Percentiles rank a stretch among this genome's conserved stretches.
phyloP scores from a whole-genome alignment of 2,797 vertebrate genomes.

The Falco concolor region DNA sequence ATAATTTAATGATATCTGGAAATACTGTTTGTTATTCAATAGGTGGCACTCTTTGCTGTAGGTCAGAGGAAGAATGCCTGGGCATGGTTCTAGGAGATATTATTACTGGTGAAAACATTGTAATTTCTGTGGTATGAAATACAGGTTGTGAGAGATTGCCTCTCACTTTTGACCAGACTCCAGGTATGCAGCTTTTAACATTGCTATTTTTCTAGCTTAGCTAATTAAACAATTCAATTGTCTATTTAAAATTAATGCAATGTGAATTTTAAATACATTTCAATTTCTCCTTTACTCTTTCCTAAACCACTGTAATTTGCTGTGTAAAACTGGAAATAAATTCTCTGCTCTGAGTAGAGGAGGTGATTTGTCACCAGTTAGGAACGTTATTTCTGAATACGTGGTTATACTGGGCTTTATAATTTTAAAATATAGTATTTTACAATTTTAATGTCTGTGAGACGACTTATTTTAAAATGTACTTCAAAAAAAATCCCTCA shows the following conservation, averaged over 20 bases:
- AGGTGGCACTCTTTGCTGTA: conserved; percentile 52
- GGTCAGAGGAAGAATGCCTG: neutral
- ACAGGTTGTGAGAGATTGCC: neutral
- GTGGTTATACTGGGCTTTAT: neutral
- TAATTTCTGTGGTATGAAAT: neutral
- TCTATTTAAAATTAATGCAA: neutral
- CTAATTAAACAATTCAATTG: neutral
- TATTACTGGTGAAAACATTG: neutral
- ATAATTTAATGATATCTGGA: neutral
- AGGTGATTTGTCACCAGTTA: neutral
- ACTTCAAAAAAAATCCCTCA: neutral
- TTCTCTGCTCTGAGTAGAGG: neutral
- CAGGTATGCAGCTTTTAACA: neutral
- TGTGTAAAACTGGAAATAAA: neutral
- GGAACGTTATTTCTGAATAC: neutral
- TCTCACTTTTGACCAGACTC: neutral
- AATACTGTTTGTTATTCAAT: neutral
- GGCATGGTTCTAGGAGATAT: neutral
- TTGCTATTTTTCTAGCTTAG: neutral
- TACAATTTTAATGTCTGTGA: neutral
- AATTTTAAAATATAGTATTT: neutral
- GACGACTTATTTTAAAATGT: neutral
- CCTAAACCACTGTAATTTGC: neutral
- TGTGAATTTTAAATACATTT: neutral
- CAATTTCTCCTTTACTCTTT: neutral